These are phyloP conservation scores for Carterocephalus palaemon DNA, from an alignment of 2,888 invertebrate genomes.

Conservation along the genomic window DNA sequence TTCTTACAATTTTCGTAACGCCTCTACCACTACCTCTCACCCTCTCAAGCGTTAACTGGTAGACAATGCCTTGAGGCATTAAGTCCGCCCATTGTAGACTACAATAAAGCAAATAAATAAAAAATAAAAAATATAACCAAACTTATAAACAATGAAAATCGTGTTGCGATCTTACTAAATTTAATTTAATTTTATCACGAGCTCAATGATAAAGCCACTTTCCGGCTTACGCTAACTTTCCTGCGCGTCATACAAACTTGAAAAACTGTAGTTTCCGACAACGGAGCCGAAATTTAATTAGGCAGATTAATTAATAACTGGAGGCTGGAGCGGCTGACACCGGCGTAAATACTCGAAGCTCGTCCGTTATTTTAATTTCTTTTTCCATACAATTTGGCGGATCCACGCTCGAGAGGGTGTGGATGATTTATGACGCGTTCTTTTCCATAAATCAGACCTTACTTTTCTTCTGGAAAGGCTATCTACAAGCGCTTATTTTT, in stretches of 20 bases:
- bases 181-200: conserved; percentile 5
- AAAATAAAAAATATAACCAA: too few relatives aligned
- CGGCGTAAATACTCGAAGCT: conserved; percentile 23
- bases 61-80: too few relatives aligned
- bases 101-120: too few relatives aligned
- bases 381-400: conserved; percentile 22
- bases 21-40: too few relatives aligned
- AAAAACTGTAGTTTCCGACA: conserved; percentile 21
- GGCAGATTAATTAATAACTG: conserved; percentile 25
- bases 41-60: too few relatives aligned
- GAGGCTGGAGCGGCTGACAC: conserved; percentile 21
- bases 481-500: conserved; percentile 11
- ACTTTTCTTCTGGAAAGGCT: conserved; percentile 20
- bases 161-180: too few relatives aligned
- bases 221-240: conserved; percentile 11
- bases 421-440: conserved; percentile 68
- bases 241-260: conserved; percentile 24
- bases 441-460: conserved; percentile 66
- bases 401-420: conserved; percentile 19
- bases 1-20: too few relatives aligned
- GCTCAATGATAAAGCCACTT: neutral
- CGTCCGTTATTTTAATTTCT: conserved; percentile 23
- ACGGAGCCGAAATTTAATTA: conserved; percentile 23
- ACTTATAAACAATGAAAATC: too few relatives aligned
- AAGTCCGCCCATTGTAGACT: too few relatives aligned